Evolutionary conservation across 1,140 invertebrate species (phyloP), one percentile per base, ranked within the genome.

Genomic region (Apis cerana): DNA sequence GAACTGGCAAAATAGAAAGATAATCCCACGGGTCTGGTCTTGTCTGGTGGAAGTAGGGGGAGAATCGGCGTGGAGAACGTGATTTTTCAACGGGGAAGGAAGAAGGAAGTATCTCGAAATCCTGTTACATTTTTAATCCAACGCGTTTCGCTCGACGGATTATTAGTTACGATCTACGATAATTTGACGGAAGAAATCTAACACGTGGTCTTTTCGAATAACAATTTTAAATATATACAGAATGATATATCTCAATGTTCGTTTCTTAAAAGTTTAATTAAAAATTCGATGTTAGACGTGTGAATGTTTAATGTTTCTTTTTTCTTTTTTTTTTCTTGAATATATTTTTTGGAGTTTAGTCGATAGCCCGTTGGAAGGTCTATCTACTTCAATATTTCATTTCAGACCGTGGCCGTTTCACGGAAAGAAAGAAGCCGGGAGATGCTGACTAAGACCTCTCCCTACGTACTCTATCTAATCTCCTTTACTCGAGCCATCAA

Each of bases 401-500:
- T 72, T 85, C 64, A 59, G 48, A 54, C 52, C n/a, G 13, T 54
- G 75, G 75, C 58, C 54, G 48, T 43, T 43, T 43, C 33, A 43
- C 33, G 48, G 56, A 54, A 54, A 21, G 58, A 52, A 62, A 23
- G 12, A 33, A 52, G 23, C n/a, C 13, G 56, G 21, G 50, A 58
- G 64, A 79, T 85, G 85, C 80, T 85, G 84, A 87, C 75, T 58
- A 82, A 61, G 52, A 59, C 59, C 70, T 64, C 78, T 48, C 84
- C 61, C n/a, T 12, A 27, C 27, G 12, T 69, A 48, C 70, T 75
- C 78, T 71, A 74, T 81, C 79, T 78, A 85, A 86, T 85, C 84
- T 87, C 65, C 59, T 86, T 86, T 85, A 71, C 69, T 70, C 84
- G 65, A 85, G 70, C 78, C 69, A 85, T 82, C 74, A 85, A 85